phyloP scores from a whole-genome alignment of 1,140 invertebrate genomes.

The Phocides pigmalion region DNA sequence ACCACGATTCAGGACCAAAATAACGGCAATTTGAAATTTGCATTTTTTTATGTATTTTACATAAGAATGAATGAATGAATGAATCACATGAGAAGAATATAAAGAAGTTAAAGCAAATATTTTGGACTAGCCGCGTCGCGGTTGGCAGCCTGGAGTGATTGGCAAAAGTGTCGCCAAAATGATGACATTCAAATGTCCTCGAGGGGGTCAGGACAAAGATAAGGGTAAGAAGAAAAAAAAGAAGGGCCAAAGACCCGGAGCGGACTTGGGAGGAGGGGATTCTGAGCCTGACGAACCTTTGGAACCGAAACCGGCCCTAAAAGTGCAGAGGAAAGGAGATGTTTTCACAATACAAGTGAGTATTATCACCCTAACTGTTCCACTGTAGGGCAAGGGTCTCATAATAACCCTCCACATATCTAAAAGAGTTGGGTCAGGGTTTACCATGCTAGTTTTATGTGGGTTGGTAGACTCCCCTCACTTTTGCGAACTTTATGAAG shows the following conservation, averaged over 20 bases:
- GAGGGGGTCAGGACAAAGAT: conserved; percentile 65
- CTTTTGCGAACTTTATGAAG: too few species aligned
- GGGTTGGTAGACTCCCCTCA: too few species aligned
- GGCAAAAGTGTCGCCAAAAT: conserved; percentile 79
- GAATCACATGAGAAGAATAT: too few species aligned
- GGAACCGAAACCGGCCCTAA: conserved; percentile 81
- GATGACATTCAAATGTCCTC: conserved; percentile 76
- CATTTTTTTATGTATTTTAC: too few species aligned
- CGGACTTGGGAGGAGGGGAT: conserved; percentile 60
- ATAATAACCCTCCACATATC: too few species aligned
- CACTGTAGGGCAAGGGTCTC: too few species aligned
- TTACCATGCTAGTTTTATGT: too few species aligned
- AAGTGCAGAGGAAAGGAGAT: conserved; percentile 84
- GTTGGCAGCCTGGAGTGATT: conserved; percentile 84
- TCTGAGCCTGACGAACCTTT: conserved; percentile 73
- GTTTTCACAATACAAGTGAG: conserved; percentile 83
- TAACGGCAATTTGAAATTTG: too few species aligned
- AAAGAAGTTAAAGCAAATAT: conserved; percentile 68
- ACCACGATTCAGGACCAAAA: too few species aligned
- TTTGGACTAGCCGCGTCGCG: conserved; percentile 70
- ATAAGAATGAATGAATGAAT: too few species aligned
- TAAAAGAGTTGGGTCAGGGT: too few species aligned
- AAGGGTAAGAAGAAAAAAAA: conserved; percentile 75
- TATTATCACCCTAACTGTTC: not conserved
- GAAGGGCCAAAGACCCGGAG: conserved; percentile 54